phyloP scores from a whole-genome alignment of 2,888 invertebrate genomes.

The Amiota communis region DNA sequence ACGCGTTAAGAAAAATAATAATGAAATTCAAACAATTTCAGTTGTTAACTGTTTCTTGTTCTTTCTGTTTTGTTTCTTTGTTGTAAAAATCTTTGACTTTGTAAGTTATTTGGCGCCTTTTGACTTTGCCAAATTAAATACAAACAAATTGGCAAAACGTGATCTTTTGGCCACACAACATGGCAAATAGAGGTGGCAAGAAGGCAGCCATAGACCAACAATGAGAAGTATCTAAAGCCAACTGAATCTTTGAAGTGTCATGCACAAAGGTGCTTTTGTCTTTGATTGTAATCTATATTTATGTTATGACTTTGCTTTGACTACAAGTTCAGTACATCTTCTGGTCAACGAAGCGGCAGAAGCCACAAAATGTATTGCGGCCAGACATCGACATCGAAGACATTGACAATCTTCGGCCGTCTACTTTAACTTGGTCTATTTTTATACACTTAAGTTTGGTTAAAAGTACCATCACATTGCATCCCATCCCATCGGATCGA shows the following conservation, averaged over 20 bases:
- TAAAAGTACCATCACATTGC: too few species aligned
- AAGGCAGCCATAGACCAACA: not conserved
- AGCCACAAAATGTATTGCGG: conserved; percentile 2
- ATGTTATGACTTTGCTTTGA: conserved; percentile 34
- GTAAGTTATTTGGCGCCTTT: conserved; percentile 27
- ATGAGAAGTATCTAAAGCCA: not conserved
- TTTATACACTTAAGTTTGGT: too few species aligned
- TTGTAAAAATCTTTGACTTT: conserved; percentile 6
- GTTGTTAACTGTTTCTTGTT: not conserved
- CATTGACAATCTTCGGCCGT: too few species aligned
- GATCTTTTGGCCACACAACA: conserved; percentile 23
- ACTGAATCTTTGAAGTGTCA: not conserved
- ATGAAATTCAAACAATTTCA: not conserved
- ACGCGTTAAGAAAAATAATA: not conserved
- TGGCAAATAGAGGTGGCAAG: not conserved
- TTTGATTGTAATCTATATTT: conserved; percentile 63
- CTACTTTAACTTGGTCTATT: too few species aligned
- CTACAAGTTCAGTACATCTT: not conserved
- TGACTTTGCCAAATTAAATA: conserved; percentile 25
- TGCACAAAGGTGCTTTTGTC: not conserved
- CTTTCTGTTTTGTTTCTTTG: not conserved
- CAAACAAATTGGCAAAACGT: conserved; percentile 26
- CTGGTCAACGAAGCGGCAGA: too few species aligned
- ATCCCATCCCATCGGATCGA: too few species aligned
- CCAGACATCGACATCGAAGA: not conserved